Percentiles rank a stretch among this genome's conserved stretches.
These are phyloP conservation scores for Zoanthus solanderi DNA, from an alignment of 92 coral and sea anemone species.

Conservation along the genomic window DNA sequence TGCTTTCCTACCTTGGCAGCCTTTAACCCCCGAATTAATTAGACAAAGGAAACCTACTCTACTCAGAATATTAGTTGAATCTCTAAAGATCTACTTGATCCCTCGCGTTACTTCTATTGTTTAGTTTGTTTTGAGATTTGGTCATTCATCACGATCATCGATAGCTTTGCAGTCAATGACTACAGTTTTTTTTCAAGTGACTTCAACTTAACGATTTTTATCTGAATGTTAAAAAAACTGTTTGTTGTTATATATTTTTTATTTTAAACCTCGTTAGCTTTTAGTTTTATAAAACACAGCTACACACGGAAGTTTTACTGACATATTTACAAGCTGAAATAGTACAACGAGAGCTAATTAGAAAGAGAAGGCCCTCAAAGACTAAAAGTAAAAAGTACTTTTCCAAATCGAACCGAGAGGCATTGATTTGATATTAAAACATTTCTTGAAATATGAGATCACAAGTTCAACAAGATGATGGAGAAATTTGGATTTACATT, in stretches of 20 bases:
- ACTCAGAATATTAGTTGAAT: background rate
- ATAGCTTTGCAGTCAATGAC: background rate
- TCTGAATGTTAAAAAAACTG: background rate
- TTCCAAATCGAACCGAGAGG: background rate
- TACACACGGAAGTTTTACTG: background rate
- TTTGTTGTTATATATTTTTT: background rate
- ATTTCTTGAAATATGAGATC: background rate
- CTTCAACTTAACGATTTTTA: constrained; percentile 1
- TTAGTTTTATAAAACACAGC: background rate
- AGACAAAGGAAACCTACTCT: background rate
- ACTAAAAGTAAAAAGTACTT: background rate
- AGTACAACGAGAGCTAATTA: constrained; percentile 6
- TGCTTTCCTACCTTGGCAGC: background rate
- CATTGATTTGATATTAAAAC: background rate
- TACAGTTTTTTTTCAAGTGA: background rate
- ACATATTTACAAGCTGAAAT: background rate
- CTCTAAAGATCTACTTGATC: background rate
- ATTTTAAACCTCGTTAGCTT: background rate
- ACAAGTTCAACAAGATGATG: background rate
- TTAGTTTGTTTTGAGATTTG: background rate
- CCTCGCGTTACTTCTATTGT: background rate
- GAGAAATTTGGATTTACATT: background rate
- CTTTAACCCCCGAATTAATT: background rate
- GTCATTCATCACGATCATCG: background rate
- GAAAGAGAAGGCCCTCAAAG: background rate